phyloP scores from a whole-genome alignment of 2,113 vertebrate species.

The Rhea pennata region DNA sequence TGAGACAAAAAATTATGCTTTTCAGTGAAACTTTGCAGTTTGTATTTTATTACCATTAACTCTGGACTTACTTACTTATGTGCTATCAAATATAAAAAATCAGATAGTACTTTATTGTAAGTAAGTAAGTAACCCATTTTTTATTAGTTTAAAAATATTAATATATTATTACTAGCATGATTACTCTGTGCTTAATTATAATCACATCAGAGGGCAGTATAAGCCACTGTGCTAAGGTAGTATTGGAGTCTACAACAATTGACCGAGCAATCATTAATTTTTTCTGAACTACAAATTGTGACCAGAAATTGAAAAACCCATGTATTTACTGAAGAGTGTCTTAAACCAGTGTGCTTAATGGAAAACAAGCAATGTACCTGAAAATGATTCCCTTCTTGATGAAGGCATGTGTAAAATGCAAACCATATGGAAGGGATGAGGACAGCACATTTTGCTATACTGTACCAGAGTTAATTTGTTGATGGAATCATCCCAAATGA shows the following conservation, averaged over 20 bases:
- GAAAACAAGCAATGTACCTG: background rate
- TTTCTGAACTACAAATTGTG: background rate
- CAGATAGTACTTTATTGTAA: background rate
- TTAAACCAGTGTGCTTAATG: background rate
- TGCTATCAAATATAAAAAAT: background rate
- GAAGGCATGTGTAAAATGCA: background rate
- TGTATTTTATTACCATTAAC: background rate
- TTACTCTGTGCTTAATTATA: background rate
- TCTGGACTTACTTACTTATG: background rate
- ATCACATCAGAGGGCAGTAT: background rate
- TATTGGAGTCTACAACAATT: background rate
- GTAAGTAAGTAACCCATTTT: background rate
- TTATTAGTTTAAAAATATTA: background rate
- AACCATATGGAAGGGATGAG: background rate
- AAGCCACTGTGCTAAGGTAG: background rate
- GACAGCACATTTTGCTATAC: background rate
- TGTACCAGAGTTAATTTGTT: background rate
- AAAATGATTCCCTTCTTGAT: background rate
- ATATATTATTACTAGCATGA: background rate
- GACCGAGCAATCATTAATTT: background rate
- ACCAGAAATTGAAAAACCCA: background rate
- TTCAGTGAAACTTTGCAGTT: background rate
- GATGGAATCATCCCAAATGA: background rate
- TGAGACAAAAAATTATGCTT: background rate
- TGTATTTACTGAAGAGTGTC: background rate